A percentile compares a stretch with the other conserved stretches of the same genome.
These are phyloP conservation scores for Hystrix cristata DNA, from an alignment of 2,113 vertebrate species.

Conservation along the genomic window DNA sequence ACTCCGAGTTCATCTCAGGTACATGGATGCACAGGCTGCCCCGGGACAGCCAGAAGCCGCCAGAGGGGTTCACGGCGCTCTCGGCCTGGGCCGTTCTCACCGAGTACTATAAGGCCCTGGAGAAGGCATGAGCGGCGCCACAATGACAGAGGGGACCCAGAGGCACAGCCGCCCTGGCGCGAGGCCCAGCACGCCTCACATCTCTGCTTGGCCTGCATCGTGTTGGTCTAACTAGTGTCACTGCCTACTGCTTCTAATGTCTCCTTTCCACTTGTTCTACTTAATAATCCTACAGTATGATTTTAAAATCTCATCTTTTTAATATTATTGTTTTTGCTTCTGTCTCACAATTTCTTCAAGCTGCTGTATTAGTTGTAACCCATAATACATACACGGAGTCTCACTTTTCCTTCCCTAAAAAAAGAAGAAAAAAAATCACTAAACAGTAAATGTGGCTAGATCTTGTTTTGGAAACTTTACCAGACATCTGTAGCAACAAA, in stretches of 20 bases:
- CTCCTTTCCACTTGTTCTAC: constrained; percentile 82
- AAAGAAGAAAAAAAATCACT: background rate
- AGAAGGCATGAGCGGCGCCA: constrained; percentile 91
- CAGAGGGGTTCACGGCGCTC: constrained; percentile 97
- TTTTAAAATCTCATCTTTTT: constrained; percentile 86
- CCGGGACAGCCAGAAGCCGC: constrained; percentile 96
- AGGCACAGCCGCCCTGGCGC: background rate
- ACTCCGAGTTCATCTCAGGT: constrained; percentile 99
- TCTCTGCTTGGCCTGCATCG: constrained; percentile 76
- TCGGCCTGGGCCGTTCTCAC: constrained; percentile 97
- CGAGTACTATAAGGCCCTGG: constrained; percentile 97
- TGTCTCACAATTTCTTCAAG: constrained; percentile 79
- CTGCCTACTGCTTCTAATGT: constrained; percentile 87
- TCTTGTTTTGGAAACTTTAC: constrained; percentile 73
- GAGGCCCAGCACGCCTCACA: too few relatives aligned
- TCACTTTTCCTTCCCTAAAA: constrained; percentile 46
- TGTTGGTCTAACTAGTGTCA: constrained; percentile 86
- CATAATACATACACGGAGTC: constrained; percentile 20
- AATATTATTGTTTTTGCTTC: constrained; percentile 84
- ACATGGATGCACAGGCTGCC: constrained; percentile 98
- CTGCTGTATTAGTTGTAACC: constrained; percentile 78
- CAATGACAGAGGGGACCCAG: constrained; percentile 84
- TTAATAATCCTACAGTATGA: constrained; percentile 84
- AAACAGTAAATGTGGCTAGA: constrained; percentile 51
- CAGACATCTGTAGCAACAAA: constrained; percentile 66